Evolutionary conservation across 2,113 vertebrate genomes (phyloP), one percentile per base, ranked within the genome.

Genomic region (Lophochroa leadbeateri): DNA sequence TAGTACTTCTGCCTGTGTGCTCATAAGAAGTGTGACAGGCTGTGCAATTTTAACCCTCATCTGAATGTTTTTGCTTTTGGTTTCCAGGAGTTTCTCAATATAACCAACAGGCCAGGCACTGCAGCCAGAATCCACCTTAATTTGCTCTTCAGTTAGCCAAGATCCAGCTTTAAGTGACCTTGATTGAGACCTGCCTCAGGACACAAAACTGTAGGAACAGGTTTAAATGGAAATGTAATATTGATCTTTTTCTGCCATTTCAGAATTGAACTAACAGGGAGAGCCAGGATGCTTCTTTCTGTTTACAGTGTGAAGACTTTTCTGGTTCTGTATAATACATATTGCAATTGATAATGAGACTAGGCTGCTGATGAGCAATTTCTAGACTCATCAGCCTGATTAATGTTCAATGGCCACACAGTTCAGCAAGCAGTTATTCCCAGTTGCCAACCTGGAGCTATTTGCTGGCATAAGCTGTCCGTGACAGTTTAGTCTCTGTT

Each of bases 161-260:
- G 64, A 93, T 50, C 10, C 53, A 87, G 14, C 61, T 86, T 85
- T 74, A 92, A 75, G 50, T 86, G 92, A 96, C 90, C 82, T 86
- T 63, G 79, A 91, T 0, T 79, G 47, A 72, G 37, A 90, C 39
- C 76, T 79, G 67, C 76, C 87, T 81, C 21, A 19, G 84, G 91
- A 86, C 70, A 94, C 85, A 90, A 91, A 95, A 84, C 14, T 71
- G 53, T 52, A 93, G n/a, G 52, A 94, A 92, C 43, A 95, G 71
- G 53, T n/a, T 70, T 85, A 95, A 85, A 91, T 81, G 84, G 53
- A 86, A 92, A 95, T 47, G 20, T 25, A 95, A 46, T 37, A 78
- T 70, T 14, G n/a, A 91, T 82, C 60, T 84, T 70, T 93, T 74
- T 39, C 65, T 95, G 18, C 31, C 39, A 63, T 52, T 89, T 81